These are phyloP conservation scores for Drosophila neutralis DNA, from an alignment of 2,888 invertebrate species.

Conservation along the genomic window DNA sequence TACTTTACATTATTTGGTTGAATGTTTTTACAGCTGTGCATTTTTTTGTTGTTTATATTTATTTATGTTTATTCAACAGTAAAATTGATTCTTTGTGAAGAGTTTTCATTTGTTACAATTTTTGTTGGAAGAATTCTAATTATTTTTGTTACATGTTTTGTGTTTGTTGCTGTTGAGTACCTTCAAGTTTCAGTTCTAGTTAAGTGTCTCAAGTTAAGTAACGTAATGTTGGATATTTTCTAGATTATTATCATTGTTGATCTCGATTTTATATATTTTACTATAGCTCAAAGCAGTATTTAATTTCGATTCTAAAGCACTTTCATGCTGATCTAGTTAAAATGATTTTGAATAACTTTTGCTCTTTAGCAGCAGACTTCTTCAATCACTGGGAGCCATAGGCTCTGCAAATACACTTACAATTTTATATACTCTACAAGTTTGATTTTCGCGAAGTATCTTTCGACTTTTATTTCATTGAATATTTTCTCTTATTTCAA, in stretches of 20 bases:
- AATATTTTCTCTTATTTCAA: slow-evolving; percentile 1
- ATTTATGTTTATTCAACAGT: slow-evolving; percentile 11
- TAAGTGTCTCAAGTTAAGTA: slow-evolving; percentile 35
- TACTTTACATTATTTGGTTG: slow-evolving; percentile 37
- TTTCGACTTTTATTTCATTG: background rate
- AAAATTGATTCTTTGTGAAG: slow-evolving; percentile 37
- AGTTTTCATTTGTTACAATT: slow-evolving; percentile 39
- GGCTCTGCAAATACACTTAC: slow-evolving; percentile 16
- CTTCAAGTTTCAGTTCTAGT: slow-evolving; percentile 33
- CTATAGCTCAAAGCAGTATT: slow-evolving; percentile 7
- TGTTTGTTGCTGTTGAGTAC: slow-evolving; percentile 17
- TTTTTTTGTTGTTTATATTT: slow-evolving; percentile 20
- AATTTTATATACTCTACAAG: slow-evolving; percentile 1
- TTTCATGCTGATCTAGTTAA: slow-evolving; percentile 34
- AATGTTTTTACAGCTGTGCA: slow-evolving; percentile 41
- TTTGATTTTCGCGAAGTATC: background rate
- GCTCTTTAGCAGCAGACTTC: slow-evolving; percentile 25
- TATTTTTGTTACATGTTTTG: slow-evolving; percentile 39
- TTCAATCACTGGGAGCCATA: slow-evolving; percentile 34
- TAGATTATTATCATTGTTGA: slow-evolving; percentile 21
- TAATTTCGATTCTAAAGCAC: slow-evolving; percentile 31
- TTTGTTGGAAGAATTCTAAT: slow-evolving; percentile 14
- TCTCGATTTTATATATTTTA: slow-evolving; percentile 3
- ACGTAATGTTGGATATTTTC: slow-evolving; percentile 38
- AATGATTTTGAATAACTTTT: slow-evolving; percentile 19